phyloP scores from a whole-genome alignment of 2,113 vertebrate genomes.

The Scatophagus argus region DNA sequence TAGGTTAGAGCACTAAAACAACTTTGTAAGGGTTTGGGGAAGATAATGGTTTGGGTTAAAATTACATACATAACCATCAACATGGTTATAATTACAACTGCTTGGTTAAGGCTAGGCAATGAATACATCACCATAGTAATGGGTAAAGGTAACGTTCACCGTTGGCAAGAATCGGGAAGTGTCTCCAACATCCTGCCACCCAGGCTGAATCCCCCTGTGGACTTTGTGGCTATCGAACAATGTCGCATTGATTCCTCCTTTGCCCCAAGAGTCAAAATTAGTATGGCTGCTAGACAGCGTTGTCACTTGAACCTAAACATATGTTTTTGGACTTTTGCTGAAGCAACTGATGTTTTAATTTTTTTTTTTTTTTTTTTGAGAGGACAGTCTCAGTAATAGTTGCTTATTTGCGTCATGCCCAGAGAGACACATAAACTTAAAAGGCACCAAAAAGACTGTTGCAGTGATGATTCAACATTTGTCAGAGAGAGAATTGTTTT shows the following conservation, averaged over 20 bases:
- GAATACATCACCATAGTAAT: neutral
- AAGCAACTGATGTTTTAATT: neutral
- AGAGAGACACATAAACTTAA: neutral
- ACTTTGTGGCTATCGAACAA: neutral
- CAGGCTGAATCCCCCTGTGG: neutral
- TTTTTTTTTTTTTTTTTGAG: slow-evolving; percentile 10
- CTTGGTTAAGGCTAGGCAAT: neutral
- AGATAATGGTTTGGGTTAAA: neutral
- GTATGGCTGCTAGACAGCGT: neutral
- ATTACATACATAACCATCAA: neutral
- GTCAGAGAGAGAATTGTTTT: neutral
- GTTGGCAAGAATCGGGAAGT: neutral
- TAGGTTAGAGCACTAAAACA: neutral
- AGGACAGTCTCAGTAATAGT: neutral
- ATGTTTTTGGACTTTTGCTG: slow-evolving; percentile 12
- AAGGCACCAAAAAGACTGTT: neutral
- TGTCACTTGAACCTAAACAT: slow-evolving; percentile 11
- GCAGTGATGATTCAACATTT: neutral
- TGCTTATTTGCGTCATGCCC: slow-evolving; percentile 1
- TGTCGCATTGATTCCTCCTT: neutral
- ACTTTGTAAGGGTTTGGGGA: neutral
- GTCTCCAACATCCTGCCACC: neutral
- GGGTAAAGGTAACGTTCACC: neutral
- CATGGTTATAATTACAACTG: slow-evolving; percentile 1
- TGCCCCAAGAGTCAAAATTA: slow-evolving; percentile 1